Percentiles rank a stretch among this genome's conserved stretches.
These are phyloP conservation scores for Apaloderma vittatum DNA, from an alignment of 2,113 vertebrate genomes.

Conservation along the genomic window DNA sequence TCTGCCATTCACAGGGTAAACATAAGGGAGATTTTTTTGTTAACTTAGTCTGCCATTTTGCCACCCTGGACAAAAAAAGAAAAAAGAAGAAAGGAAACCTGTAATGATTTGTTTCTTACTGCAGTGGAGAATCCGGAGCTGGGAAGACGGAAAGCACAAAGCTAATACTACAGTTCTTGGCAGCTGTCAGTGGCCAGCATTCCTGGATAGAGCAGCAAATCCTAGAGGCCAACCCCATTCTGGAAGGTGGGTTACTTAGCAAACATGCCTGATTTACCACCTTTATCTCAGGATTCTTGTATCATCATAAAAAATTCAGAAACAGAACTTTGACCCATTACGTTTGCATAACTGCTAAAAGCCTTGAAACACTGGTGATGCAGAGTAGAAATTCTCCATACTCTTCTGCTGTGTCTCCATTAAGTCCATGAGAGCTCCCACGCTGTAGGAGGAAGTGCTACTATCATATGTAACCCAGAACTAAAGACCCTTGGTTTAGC, in stretches of 20 bases:
- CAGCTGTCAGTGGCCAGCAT: constrained; percentile 92
- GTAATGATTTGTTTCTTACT: background rate
- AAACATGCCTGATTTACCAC: background rate
- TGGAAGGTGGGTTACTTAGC: constrained; percentile 87
- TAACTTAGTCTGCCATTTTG: background rate
- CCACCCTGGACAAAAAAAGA: background rate
- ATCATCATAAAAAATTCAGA: background rate
- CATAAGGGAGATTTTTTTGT: background rate
- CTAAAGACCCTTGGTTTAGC: background rate
- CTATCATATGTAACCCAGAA: background rate
- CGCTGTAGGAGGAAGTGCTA: background rate
- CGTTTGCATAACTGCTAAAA: background rate
- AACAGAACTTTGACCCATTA: background rate
- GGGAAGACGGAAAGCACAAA: constrained; percentile 98
- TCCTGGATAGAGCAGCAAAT: constrained; percentile 98
- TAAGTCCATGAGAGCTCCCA: background rate
- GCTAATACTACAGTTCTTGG: constrained; percentile 94
- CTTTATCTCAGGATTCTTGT: background rate
- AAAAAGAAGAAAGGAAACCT: background rate
- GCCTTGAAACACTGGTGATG: background rate
- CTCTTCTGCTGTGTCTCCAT: background rate
- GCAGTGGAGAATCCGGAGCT: constrained; percentile 95
- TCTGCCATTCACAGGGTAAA: background rate
- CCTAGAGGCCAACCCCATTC: constrained; percentile 94
- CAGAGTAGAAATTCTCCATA: background rate